These are phyloP conservation scores for Poecile atricapillus DNA, from an alignment of 2,113 vertebrate species.

Conservation along the genomic window DNA sequence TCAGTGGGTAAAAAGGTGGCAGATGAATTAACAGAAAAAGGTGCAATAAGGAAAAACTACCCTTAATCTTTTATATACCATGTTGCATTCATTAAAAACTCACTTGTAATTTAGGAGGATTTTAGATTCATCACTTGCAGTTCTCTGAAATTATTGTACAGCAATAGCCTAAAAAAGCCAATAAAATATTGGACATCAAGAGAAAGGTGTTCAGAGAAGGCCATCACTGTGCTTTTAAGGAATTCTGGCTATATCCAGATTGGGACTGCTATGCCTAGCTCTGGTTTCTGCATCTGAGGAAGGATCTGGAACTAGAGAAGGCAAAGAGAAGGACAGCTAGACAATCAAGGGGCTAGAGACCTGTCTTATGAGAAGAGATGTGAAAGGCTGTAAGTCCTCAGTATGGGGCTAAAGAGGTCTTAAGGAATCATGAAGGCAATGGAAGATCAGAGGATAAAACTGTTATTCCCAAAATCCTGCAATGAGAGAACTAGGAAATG, in stretches of 20 bases:
- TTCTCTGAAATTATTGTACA: background rate
- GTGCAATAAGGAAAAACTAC: background rate
- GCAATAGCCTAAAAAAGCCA: background rate
- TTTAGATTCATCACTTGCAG: rapidly evolving
- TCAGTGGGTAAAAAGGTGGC: background rate
- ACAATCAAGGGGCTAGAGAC: background rate
- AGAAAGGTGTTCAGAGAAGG: background rate
- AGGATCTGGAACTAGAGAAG: background rate
- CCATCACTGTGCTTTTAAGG: background rate
- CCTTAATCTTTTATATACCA: background rate
- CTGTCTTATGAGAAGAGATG: background rate
- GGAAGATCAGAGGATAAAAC: background rate
- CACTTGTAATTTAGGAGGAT: background rate
- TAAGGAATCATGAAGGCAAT: background rate
- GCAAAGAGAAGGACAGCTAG: background rate
- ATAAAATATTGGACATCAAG: background rate
- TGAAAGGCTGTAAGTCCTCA: background rate
- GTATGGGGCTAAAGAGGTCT: background rate
- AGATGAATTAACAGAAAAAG: background rate
- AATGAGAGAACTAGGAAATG: background rate
- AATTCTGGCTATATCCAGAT: background rate
- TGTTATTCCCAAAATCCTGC: background rate
- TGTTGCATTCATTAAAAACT: background rate
- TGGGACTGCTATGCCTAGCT: background rate
- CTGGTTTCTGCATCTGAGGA: background rate